phyloP scores from a whole-genome alignment of 2,888 invertebrate species.

The Drosophila paramelanica region DNA sequence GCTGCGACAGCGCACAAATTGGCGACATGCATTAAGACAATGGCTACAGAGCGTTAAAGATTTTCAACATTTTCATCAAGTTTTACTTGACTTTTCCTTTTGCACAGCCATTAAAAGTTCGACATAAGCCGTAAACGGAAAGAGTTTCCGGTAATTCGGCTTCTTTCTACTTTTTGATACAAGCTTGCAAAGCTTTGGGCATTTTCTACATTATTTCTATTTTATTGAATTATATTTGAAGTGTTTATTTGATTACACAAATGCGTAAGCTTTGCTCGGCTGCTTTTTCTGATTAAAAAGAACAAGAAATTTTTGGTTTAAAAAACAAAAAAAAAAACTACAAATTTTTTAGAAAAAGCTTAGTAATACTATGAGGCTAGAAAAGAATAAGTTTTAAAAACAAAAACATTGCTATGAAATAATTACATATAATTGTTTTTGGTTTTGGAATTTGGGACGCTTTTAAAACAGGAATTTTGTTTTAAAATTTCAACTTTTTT shows the following conservation, averaged over 20 bases:
- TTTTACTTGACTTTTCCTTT: conserved; percentile 7
- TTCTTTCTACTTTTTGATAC: not conserved
- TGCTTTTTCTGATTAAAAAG: too few relatives aligned
- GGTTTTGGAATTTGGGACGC: too few relatives aligned
- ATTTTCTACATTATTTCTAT: not conserved
- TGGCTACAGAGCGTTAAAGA: conserved; percentile 19
- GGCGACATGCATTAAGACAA: conserved; percentile 53
- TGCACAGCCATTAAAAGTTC: conserved; percentile 1
- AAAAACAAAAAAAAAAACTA: too few relatives aligned
- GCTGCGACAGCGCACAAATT: conserved; percentile 54
- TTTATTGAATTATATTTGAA: not conserved
- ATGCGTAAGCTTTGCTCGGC: too few relatives aligned
- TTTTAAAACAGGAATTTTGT: too few relatives aligned
- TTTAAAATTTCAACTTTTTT: too few relatives aligned
- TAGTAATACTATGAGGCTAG: too few relatives aligned
- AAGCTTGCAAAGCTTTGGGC: not conserved
- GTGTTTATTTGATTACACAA: not conserved
- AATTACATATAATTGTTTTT: too few relatives aligned
- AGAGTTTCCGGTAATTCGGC: not conserved
- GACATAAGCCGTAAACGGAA: not conserved
- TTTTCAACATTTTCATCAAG: conserved; percentile 4
- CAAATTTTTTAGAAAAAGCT: too few relatives aligned
- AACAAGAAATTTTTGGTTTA: too few relatives aligned
- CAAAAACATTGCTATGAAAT: too few relatives aligned
- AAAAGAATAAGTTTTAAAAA: too few relatives aligned